Evolutionary conservation across 2,797 vertebrate genomes (phyloP).

Genomic region (Sebastes elongatus): DNA sequence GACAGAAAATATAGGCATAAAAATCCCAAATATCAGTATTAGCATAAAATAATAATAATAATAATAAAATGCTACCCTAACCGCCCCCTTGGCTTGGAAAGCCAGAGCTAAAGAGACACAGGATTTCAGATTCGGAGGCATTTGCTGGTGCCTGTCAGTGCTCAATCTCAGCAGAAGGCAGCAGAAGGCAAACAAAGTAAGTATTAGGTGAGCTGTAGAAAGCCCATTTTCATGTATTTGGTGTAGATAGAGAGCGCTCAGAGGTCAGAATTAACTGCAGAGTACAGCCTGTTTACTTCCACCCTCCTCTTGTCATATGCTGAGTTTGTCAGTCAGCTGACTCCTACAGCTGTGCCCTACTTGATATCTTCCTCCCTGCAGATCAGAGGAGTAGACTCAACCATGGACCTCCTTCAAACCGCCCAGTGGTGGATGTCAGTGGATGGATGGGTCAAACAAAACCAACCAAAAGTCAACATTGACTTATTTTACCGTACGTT

Average conservation of each 20-base stretch:
- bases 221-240: conserved; percentile 18
- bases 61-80: not conserved
- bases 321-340: conserved; percentile 49
- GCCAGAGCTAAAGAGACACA: not conserved
- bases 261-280: conserved; percentile 54
- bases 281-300: conserved; percentile 15
- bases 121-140: not conserved
- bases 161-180: conserved; percentile 2
- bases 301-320: conserved; percentile 11
- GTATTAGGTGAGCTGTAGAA: conserved; percentile 30
- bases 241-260: conserved; percentile 10
- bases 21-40: not conserved
- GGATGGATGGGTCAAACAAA: not conserved
- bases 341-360: conserved; percentile 14
- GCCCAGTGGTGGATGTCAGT: conserved; percentile 35
- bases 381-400: conserved; percentile 9
- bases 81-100: not conserved
- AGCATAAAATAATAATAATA: not conserved
- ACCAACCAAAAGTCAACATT: no score
- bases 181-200: conserved; percentile 25
- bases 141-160: not conserved
- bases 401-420: conserved; percentile 18
- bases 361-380: conserved; percentile 13
- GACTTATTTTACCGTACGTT: no score
- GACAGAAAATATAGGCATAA: not conserved